These are phyloP conservation scores for Cydia amplana DNA, from an alignment of 1,140 invertebrate genomes.

Conservation along the genomic window DNA sequence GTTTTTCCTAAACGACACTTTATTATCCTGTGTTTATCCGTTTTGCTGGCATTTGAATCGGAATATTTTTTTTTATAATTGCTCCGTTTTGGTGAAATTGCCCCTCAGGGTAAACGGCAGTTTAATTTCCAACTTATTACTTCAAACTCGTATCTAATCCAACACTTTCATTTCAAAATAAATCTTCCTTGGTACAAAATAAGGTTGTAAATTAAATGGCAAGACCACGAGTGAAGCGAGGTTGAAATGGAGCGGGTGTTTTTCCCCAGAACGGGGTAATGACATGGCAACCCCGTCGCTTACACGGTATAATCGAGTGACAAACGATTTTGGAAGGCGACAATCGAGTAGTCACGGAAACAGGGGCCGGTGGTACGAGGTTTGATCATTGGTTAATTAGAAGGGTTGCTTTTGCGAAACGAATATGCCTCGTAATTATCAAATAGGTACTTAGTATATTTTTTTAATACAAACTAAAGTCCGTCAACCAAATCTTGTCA, in stretches of 20 bases:
- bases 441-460: too few relatives aligned
- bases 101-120: constrained; percentile 61
- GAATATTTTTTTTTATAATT: constrained; percentile 53
- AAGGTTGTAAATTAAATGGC: not conserved
- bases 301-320: constrained; percentile 72
- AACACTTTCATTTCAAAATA: not conserved
- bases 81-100: constrained; percentile 59
- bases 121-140: not conserved
- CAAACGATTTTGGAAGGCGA: constrained; percentile 68
- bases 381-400: constrained; percentile 16
- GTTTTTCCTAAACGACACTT: constrained; percentile 77
- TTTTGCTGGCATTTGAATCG: constrained; percentile 68
- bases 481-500: too few relatives aligned
- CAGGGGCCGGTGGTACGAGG: not conserved
- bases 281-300: constrained; percentile 59
- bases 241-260: constrained; percentile 49
- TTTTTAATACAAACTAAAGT: too few relatives aligned
- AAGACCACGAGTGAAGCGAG: not conserved
- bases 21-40: constrained; percentile 71
- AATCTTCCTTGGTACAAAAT: not conserved
- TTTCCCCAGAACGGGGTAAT: constrained; percentile 65
- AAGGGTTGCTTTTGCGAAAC: not conserved
- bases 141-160: not conserved
- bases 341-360: constrained; percentile 40
- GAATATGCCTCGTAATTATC: not conserved